Percentiles rank a stretch among this genome's conserved stretches.
phyloP scores from a whole-genome alignment of 1,140 invertebrate genomes.

The Bombus sylvicola region DNA sequence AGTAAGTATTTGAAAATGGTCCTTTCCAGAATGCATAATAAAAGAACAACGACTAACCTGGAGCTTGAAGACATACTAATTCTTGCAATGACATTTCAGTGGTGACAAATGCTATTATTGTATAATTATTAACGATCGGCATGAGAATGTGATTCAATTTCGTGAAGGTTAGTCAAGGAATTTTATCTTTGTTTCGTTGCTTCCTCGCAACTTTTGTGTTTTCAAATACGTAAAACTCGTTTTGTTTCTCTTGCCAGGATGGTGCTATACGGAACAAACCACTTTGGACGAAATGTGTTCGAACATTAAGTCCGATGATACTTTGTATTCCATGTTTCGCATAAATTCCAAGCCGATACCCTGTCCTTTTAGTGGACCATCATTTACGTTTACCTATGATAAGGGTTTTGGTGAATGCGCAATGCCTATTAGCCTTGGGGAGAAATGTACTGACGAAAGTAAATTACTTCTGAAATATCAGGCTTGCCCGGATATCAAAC shows the following conservation, averaged over 20 bases:
- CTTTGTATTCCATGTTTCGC: conserved; percentile 89
- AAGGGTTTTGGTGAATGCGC: conserved; percentile 85
- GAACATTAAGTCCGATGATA: conserved; percentile 88
- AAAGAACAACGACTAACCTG: not conserved
- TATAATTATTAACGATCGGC: conserved; percentile 85
- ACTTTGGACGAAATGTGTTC: conserved; percentile 85
- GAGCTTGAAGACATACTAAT: not conserved
- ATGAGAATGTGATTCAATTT: conserved; percentile 87
- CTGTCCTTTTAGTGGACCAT: conserved; percentile 89
- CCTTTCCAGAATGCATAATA: not conserved
- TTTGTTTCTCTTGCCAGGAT: conserved; percentile 80
- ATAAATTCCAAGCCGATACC: conserved; percentile 86
- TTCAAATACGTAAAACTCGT: not conserved
- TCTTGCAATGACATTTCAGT: conserved; percentile 41
- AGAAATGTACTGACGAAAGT: conserved; percentile 86
- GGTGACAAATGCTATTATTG: conserved; percentile 85
- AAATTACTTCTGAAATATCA: conserved; percentile 86
- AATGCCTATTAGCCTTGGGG: conserved; percentile 84
- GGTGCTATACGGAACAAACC: conserved; percentile 79
- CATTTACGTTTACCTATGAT: conserved; percentile 91
- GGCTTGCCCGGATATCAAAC: conserved; percentile 85
- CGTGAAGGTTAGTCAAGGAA: conserved; percentile 85
- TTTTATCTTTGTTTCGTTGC: not conserved
- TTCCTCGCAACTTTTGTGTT: not conserved
- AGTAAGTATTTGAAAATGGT: conserved; percentile 70